A percentile compares a stretch with the other conserved stretches of the same genome.
Evolutionary conservation across 2,888 invertebrate genomes (phyloP).

Genomic region (Vanessa cardui): DNA sequence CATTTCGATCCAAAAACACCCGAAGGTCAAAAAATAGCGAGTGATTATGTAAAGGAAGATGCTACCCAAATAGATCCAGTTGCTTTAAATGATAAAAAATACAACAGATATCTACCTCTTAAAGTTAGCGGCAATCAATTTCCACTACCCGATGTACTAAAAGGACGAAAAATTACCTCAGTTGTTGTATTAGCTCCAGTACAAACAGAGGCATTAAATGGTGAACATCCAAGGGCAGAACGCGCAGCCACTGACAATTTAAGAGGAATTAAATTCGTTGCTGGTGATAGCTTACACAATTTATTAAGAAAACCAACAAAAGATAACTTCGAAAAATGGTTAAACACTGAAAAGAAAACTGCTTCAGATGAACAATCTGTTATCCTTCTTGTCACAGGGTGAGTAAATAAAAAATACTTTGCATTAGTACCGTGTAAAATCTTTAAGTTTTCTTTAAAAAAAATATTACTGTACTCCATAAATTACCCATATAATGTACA

Average conservation of each 20-base stretch:
- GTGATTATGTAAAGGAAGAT: constrained; percentile 87
- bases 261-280: constrained; percentile 88
- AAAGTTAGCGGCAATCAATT: constrained; percentile 93
- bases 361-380: constrained; percentile 90
- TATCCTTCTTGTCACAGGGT: constrained; percentile 91
- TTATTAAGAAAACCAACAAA: constrained; percentile 88
- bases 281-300: constrained; percentile 89
- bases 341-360: constrained; percentile 89
- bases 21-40: constrained; percentile 87
- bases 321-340: constrained; percentile 91
- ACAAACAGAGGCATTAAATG: constrained; percentile 84
- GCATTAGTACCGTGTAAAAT: background rate
- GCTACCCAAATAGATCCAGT: constrained; percentile 90
- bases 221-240: constrained; percentile 77
- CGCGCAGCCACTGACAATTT: constrained; percentile 81
- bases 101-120: constrained; percentile 91
- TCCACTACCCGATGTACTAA: constrained; percentile 90
- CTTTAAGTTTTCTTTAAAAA: no score
- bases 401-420: constrained; percentile 57
- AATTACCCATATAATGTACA: no score
- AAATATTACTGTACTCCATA: no score
- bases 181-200: constrained; percentile 94
- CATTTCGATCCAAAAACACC: constrained; percentile 90
- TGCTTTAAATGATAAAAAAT: constrained; percentile 87
- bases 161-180: constrained; percentile 90